phyloP scores from a whole-genome alignment of 1,140 invertebrate genomes.

The Globodera ellingtonae region DNA sequence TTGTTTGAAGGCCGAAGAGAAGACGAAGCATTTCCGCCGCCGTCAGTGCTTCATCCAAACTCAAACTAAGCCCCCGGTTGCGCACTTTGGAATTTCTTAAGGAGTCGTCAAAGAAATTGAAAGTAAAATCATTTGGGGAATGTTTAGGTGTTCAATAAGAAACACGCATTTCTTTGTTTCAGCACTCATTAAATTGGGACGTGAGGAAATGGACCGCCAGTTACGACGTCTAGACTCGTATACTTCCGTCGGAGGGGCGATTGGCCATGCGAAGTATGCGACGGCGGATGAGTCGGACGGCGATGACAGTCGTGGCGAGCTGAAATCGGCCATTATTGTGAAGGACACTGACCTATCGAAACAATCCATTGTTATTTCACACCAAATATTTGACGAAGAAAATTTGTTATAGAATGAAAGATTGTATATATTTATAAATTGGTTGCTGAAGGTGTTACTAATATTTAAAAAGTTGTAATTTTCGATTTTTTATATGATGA shows the following conservation, averaged over 20 bases:
- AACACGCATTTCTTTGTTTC: constrained; percentile 23
- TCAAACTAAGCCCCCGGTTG: constrained; percentile 76
- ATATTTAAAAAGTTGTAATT: too few species aligned
- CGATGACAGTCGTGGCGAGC: background rate
- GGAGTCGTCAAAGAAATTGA: constrained; percentile 47
- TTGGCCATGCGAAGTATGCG: constrained; percentile 9
- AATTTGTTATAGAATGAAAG: too few species aligned
- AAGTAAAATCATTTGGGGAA: constrained; percentile 19
- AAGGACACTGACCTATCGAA: too few species aligned
- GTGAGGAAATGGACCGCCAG: constrained; percentile 42
- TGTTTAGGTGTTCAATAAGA: background rate
- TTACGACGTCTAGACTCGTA: constrained; percentile 26
- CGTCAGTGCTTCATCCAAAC: constrained; percentile 84
- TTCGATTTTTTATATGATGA: too few species aligned
- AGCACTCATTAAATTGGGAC: constrained; percentile 40
- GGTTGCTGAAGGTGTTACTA: too few species aligned
- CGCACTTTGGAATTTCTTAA: constrained; percentile 67
- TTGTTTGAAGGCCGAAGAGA: constrained; percentile 74
- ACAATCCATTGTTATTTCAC: too few species aligned
- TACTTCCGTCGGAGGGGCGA: background rate
- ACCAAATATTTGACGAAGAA: too few species aligned
- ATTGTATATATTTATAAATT: too few species aligned
- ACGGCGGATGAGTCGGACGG: constrained; percentile 2
- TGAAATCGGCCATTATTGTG: constrained; percentile 20
- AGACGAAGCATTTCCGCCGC: constrained; percentile 79